Base-by-base conservation (phyloP, 2,888 invertebrate genomes). In the Hybos culiciformis region DNA sequence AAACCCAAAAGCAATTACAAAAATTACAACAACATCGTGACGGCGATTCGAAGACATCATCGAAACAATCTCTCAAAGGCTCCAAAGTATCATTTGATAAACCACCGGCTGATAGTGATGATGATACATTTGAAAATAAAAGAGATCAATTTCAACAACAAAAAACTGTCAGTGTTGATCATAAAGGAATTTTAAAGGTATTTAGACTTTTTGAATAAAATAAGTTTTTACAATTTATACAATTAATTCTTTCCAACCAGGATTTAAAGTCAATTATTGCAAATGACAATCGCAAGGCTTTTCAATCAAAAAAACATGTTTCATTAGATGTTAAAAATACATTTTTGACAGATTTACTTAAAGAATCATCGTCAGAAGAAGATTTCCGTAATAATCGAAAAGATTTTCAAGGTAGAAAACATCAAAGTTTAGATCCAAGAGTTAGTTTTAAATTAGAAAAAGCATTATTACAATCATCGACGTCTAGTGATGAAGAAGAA, bases 281-380 rank as follows among this genome's bases (percentile, higher is more conserved):
- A 41, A 60, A 55, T 47, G 63, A 66, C 36, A 65, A 64, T 54
- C 62, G 67, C 0, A 57, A 60, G 3, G 60, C 62, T 46, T 67
- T 66, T 51, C 67, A 67, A 57, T 59, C 64, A 9, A 67, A 67
- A 43, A 67, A 67, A 46, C 68, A 67, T 49, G 67, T 67, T 1
- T 67, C 67, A 5, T 47, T 67, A 15, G 67, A 67, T 39, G 55
- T 67, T 7, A 61, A 66, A 49, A 61, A 63, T 19, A 65, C 67
- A 6, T 19, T 19, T n/a, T 52, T 67, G n/a, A 59, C 66, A 46
- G 61, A 64, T 47, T 48, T 67, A n/a, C 53, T 67, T 5, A 65
- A 63, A 41, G 67, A 63, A 2, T 64, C 64, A 1, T 66, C 67
- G 0, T 66, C 66, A 2, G 67, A 67, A 45, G 66, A 66, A 51